phyloP scores from a whole-genome alignment of 1,140 invertebrate genomes.

The Lordiphosa mommai region DNA sequence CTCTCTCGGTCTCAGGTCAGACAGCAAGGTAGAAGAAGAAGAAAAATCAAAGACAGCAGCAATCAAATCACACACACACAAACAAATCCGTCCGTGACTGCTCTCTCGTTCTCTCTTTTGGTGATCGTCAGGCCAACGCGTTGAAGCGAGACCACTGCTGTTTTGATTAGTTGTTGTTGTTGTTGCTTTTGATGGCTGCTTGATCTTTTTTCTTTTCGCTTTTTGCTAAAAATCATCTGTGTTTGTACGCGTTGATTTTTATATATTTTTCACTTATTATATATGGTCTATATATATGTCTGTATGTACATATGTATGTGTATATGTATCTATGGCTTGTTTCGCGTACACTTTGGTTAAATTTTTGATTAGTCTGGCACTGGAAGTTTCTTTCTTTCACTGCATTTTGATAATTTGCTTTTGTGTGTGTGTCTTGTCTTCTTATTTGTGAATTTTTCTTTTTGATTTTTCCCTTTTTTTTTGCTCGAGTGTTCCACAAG shows the following conservation, averaged over 20 bases:
- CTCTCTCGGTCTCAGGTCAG: constrained; percentile 42
- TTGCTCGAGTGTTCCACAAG: constrained; percentile 57
- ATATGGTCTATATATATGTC: constrained; percentile 54
- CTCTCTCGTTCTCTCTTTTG: constrained; percentile 41
- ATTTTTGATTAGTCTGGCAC: constrained; percentile 54
- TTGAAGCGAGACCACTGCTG: constrained; percentile 72
- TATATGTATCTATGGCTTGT: constrained; percentile 2
- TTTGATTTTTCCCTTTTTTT: constrained; percentile 21
- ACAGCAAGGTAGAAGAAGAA: constrained; percentile 44
- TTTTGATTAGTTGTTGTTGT: constrained; percentile 64
- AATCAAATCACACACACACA: constrained; percentile 69
- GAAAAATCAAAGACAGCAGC: constrained; percentile 66
- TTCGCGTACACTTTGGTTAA: too few relatives aligned
- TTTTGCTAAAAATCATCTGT: constrained; percentile 78
- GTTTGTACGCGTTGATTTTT: constrained; percentile 70
- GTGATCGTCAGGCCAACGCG: constrained; percentile 38
- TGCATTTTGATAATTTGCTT: constrained; percentile 27
- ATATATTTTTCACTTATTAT: constrained; percentile 66
- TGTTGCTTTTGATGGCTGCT: constrained; percentile 49
- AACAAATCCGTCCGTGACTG: constrained; percentile 51
- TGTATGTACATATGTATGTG: constrained; percentile 1
- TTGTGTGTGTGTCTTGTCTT: constrained; percentile 43
- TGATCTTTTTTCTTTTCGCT: constrained; percentile 71
- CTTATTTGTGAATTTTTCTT: constrained; percentile 30
- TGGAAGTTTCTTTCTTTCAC: constrained; percentile 25